These are phyloP conservation scores for Lycophotia porphyrea DNA, from an alignment of 2,888 invertebrate genomes.

Conservation along the genomic window DNA sequence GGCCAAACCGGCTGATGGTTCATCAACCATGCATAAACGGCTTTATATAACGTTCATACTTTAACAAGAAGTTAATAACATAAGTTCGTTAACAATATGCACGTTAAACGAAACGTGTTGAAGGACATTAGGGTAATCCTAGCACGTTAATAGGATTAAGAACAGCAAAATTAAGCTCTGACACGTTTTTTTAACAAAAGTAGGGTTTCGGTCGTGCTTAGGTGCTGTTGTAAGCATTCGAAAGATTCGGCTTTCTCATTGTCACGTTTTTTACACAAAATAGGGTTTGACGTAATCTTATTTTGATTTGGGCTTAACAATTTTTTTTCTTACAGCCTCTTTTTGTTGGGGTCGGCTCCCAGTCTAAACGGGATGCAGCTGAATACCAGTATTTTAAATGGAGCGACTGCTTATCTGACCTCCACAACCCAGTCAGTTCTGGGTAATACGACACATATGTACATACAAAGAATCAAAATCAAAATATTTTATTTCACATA, in stretches of 20 bases:
- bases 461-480: no score
- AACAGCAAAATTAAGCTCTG: conserved; percentile 49
- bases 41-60: conserved; percentile 19
- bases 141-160: conserved; percentile 59
- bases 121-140: conserved; percentile 56
- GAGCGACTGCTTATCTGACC: no score
- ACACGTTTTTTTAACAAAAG: conserved; percentile 59
- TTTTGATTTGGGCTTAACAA: background rate
- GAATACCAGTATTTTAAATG: background rate
- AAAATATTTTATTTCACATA: no score
- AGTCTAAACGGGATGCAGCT: background rate
- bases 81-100: conserved; percentile 55
- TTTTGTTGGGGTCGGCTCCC: no score
- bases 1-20: background rate
- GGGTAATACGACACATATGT: no score
- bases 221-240: conserved; percentile 10
- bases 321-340: no score
- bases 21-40: conserved; percentile 24
- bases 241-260: background rate
- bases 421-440: no score
- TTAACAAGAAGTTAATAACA: conserved; percentile 50
- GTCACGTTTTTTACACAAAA: background rate
- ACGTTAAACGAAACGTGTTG: conserved; percentile 55
- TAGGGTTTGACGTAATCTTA: background rate
- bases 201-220: conserved; percentile 63